Evolutionary conservation across 2,888 invertebrate species (phyloP), one percentile per base, ranked within the genome.

Genomic region (Drosophila stalkeri): DNA sequence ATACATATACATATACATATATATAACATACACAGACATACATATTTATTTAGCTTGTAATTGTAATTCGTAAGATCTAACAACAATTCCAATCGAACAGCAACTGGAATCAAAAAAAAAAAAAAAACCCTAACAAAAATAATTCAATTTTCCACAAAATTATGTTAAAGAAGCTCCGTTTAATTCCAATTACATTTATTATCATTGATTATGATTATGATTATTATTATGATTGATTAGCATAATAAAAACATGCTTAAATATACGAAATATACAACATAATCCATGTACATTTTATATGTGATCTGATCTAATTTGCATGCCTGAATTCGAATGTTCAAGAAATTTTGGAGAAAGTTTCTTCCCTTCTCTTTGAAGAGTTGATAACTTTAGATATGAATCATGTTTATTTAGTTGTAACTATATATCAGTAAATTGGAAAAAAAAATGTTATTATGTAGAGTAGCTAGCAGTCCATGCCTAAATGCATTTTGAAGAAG

Each of bases 221-320:
- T 82, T 61, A 75, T 86, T 62, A 87, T 80, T 62, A 87, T 85
- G 71, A 86, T 75, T 75, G 75, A 86, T 77, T 84, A 90, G 90
- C 89, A 85, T 89, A 86, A 71, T 72, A 70, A 64, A 64, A 86
- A 82, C 86, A 86, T 90, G 90, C 90, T 87, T 90, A 80, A 86
- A 90, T 89, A 90, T 90, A 85, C 87, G 82, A 85, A 86, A 90
- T 89, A 85, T 81, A 90, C 84, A 90, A 84, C 83, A 86, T 77
- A 71, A 35, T 63, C 11, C 14, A 20, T 14, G 51, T 51, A 33
- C 18, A 51, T 31, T 11, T 16, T 46, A 46, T 43, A 27, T 59
- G 37, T 44, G 20, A 39, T n/a, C n/a, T 41, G 39, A n/a, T 3
- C n/a, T 12, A 35, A 35, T 35, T 35, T 35, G 12, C 33, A 33